Conservation (phyloP, 2,797 vertebrate species). For the Semotilus atromaculatus region DNA sequence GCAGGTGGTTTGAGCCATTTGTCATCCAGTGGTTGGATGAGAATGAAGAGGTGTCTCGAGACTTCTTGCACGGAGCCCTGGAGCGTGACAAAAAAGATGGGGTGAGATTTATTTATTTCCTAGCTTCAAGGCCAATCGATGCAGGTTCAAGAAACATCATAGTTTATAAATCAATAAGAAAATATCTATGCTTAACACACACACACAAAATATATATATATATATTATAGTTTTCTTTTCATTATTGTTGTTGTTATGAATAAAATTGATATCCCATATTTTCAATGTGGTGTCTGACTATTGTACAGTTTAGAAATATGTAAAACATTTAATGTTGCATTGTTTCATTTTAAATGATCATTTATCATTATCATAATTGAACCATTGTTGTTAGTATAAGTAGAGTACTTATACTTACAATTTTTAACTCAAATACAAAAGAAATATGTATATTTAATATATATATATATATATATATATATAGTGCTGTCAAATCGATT, state of each 20-base stretch:
- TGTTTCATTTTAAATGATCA: background rate
- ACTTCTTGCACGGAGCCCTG: conserved; percentile 94
- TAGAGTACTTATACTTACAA: background rate
- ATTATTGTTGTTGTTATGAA: background rate
- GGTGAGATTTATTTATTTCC: conserved; percentile 76
- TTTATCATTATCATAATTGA: background rate
- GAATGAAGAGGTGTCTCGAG: conserved; percentile 96
- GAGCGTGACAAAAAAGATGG: conserved; percentile 99
- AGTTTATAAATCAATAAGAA: background rate
- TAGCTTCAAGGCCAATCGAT: background rate
- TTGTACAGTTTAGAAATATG: background rate
- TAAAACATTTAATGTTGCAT: background rate
- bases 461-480: too few species aligned
- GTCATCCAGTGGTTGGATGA: conserved; percentile 99
- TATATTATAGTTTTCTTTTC: background rate
- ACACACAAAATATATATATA: background rate
- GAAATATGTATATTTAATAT: too few species aligned
- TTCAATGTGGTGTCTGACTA: background rate
- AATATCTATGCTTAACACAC: background rate
- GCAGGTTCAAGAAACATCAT: background rate
- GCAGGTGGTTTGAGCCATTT: conserved; percentile 97
- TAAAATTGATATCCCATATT: background rate
- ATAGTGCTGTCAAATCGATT: too few species aligned
- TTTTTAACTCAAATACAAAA: too few species aligned
- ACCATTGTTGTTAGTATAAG: background rate